Conservation (phyloP, 2,113 vertebrate species). For the Thamnaconus septentrionalis region DNA sequence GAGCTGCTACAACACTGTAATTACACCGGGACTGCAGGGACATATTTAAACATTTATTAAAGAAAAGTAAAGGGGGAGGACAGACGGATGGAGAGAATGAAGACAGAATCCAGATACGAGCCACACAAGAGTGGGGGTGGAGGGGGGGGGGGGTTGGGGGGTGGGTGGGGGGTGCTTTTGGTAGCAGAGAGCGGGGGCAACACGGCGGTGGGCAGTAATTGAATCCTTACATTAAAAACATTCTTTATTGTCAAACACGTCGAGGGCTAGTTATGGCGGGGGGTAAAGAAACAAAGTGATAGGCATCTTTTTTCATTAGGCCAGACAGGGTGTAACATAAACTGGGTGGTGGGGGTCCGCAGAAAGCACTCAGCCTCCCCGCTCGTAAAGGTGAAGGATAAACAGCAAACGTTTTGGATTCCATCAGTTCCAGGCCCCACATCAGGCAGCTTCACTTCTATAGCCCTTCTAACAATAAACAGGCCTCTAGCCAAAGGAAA, state of each 20-base stretch:
- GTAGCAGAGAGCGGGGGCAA: too few species aligned
- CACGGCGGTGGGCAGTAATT: slow-evolving; percentile 9
- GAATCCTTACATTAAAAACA: slow-evolving; percentile 43
- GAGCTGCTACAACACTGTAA: slow-evolving; percentile 73
- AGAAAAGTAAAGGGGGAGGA: slow-evolving; percentile 62
- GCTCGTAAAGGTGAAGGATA: slow-evolving; percentile 5
- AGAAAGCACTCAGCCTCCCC: slow-evolving; percentile 6
- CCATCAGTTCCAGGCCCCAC: too few species aligned
- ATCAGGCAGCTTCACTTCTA: too few species aligned
- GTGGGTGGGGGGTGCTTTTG: not conserved
- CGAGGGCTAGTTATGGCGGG: not conserved
- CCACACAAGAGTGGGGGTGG: slow-evolving; percentile 38
- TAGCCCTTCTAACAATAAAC: too few species aligned
- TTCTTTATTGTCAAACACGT: slow-evolving; percentile 10
- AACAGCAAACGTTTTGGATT: slow-evolving; percentile 4
- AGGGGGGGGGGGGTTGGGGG: not conserved
- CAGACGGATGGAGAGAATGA: slow-evolving; percentile 68
- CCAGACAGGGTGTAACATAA: slow-evolving; percentile 10
- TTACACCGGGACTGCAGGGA: slow-evolving; percentile 77
- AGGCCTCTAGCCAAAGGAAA: too few species aligned
- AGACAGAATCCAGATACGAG: slow-evolving; percentile 52
- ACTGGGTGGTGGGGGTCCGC: slow-evolving; percentile 10
- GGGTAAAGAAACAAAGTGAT: too few species aligned
- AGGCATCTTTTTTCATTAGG: too few species aligned
- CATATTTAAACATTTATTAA: slow-evolving; percentile 79